Base-by-base conservation (phyloP, 2,888 invertebrate species). In the Drosophila parthenogenetica region DNA sequence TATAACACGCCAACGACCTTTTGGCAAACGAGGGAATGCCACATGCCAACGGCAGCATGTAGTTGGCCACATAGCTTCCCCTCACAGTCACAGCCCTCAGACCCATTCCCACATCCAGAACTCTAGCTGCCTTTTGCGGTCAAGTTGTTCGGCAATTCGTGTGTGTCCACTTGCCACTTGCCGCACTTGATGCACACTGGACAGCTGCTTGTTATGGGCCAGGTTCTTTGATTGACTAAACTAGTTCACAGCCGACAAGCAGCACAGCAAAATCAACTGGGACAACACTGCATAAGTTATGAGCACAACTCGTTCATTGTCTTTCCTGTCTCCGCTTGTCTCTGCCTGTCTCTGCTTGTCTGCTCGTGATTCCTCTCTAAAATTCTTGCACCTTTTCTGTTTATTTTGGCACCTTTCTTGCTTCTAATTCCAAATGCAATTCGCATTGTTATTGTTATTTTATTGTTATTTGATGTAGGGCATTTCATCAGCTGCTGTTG, bases 211-310 rank as follows among this genome's bases (percentile, higher is more conserved):
- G 22, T 19, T 65, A 32, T 61, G 45, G 69, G 75, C 68, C 75
- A 69, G 74, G 75, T 67, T 69, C 73, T 54, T 42, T 79, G 88
- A 83, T 87, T 82, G 88, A 85, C 83, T 82, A 69, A 87, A 83
- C 83, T 85, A 85, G 83, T 87, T 83, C 71, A 73, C 82, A 68
- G 66, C 77, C 67, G 69, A 57, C 54, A 32, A 25, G 17, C 5
- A 35, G 35, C 58, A 51, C 48, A 67, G 25, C 39, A 40, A 51
- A 19, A 10, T 16, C 66, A 79, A 65, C 51, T 64, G 64, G 60
- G 46, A 43, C 43, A 42, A 55, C 55, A 46, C 57, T 45, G 68
- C 73, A 77, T 75, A 61, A 75, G 17, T 77, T 64, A 77, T 77
- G 75, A 77, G 77, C 57, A 35, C 42, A 48, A 16, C 53, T 63